Evolutionary conservation across 2,797 vertebrate genomes (phyloP).

Genomic region (Carcharodon carcharias): DNA sequence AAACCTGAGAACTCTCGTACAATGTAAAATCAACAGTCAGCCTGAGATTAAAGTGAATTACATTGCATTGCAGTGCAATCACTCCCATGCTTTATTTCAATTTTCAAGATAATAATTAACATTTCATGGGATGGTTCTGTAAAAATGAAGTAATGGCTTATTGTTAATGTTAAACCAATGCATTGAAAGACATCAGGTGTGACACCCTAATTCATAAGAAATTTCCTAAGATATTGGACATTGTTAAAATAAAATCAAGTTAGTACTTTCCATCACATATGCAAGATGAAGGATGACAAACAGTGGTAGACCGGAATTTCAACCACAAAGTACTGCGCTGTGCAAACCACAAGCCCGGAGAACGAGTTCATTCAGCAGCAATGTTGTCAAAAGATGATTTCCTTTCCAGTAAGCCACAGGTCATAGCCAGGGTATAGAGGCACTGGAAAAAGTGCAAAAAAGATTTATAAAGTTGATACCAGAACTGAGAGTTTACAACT

Average conservation of each 20-base stretch:
- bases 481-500: background rate
- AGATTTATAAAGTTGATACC: background rate
- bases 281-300: background rate
- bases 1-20: background rate
- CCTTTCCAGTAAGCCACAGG: constrained; percentile 12
- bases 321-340: background rate
- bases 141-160: background rate
- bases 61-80: background rate
- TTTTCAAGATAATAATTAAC: background rate
- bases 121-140: background rate
- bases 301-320: background rate
- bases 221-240: background rate
- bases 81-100: background rate
- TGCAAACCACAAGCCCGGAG: background rate
- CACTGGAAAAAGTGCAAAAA: background rate
- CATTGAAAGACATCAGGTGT: background rate
- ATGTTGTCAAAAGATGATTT: background rate
- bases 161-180: background rate
- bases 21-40: background rate
- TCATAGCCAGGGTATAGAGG: background rate
- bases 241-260: background rate
- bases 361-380: background rate
- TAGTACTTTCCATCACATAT: background rate
- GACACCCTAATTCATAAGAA: background rate
- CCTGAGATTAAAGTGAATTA: background rate